A percentile compares a stretch with the other conserved stretches of the same genome.
These are phyloP conservation scores for Cyclopterus lumpus DNA, from an alignment of 2,797 vertebrate species.

Conservation along the genomic window DNA sequence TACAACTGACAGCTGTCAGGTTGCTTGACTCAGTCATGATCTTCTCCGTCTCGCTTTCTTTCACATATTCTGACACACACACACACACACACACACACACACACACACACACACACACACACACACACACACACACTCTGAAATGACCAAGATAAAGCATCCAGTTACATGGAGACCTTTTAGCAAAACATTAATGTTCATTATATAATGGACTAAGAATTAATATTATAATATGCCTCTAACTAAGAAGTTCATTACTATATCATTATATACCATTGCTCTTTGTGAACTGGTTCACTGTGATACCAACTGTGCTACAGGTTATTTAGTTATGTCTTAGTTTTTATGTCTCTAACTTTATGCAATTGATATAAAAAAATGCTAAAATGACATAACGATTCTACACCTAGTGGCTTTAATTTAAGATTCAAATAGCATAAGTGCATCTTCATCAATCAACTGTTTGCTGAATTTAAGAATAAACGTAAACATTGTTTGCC, in stretches of 20 bases:
- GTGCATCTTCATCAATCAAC: neutral
- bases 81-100: slow-evolving; percentile 10
- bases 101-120: slow-evolving; percentile 23
- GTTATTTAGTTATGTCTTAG: no score
- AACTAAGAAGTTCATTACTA: neutral
- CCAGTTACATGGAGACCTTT: slow-evolving; percentile 19
- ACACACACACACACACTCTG: neutral
- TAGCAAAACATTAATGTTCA: neutral
- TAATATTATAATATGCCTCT: neutral
- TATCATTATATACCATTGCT: neutral
- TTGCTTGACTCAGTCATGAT: slow-evolving; percentile 61
- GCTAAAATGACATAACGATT: neutral
- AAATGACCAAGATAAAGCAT: slow-evolving; percentile 14
- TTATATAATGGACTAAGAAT: neutral
- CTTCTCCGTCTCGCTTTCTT: slow-evolving; percentile 30
- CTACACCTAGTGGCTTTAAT: neutral
- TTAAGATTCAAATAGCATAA: neutral
- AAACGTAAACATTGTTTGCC: slow-evolving; percentile 14
- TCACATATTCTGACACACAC: slow-evolving; percentile 38
- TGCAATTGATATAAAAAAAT: no score
- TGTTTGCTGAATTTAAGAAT: neutral
- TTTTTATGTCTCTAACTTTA: neutral
- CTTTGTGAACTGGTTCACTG: neutral
- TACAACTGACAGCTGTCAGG: slow-evolving; percentile 81
- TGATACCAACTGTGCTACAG: neutral